Conservation (phyloP, 1,140 invertebrate species). For the Micrasema minimum region DNA sequence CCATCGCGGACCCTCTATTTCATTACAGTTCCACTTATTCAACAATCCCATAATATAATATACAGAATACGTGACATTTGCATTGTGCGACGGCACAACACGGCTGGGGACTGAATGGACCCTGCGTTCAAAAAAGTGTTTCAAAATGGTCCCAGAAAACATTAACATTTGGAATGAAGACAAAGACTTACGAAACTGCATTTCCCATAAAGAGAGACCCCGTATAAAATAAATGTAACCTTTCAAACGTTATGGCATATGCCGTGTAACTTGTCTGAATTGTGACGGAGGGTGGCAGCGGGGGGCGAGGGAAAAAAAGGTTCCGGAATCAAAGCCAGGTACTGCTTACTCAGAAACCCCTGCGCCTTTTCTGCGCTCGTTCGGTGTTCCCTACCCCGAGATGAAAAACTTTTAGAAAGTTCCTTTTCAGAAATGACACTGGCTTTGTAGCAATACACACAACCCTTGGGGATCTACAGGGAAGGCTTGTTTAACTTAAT, state of each 20-base stretch:
- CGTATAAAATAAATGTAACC: slow-evolving; percentile 45
- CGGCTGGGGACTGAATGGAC: slow-evolving; percentile 39
- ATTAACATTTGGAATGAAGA: slow-evolving; percentile 49
- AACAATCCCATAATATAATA: slow-evolving; percentile 26
- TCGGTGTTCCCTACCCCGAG: neutral
- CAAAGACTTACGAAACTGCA: slow-evolving; percentile 42
- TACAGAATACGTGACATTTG: slow-evolving; percentile 47
- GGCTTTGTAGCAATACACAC: slow-evolving; percentile 22
- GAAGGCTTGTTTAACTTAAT: slow-evolving; percentile 27
- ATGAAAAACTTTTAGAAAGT: slow-evolving; percentile 36
- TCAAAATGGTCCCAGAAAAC: slow-evolving; percentile 34
- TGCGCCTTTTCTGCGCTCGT: slow-evolving; percentile 16
- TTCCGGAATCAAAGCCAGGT: slow-evolving; percentile 37
- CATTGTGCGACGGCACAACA: slow-evolving; percentile 44
- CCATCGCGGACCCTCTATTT: slow-evolving; percentile 27
- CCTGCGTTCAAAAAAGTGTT: slow-evolving; percentile 43
- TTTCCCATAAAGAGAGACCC: slow-evolving; percentile 39
- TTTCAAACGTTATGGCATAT: slow-evolving; percentile 48
- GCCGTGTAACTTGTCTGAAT: slow-evolving; percentile 24
- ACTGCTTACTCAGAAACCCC: slow-evolving; percentile 24
- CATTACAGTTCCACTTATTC: slow-evolving; percentile 35
- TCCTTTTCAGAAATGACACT: slow-evolving; percentile 24
- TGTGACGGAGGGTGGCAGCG: slow-evolving; percentile 32
- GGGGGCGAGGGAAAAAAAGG: slow-evolving; percentile 39
- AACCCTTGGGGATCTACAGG: slow-evolving; percentile 19